These are phyloP conservation scores for Bubalus kerabau DNA, from an alignment of 2,113 vertebrate species.

Conservation along the genomic window DNA sequence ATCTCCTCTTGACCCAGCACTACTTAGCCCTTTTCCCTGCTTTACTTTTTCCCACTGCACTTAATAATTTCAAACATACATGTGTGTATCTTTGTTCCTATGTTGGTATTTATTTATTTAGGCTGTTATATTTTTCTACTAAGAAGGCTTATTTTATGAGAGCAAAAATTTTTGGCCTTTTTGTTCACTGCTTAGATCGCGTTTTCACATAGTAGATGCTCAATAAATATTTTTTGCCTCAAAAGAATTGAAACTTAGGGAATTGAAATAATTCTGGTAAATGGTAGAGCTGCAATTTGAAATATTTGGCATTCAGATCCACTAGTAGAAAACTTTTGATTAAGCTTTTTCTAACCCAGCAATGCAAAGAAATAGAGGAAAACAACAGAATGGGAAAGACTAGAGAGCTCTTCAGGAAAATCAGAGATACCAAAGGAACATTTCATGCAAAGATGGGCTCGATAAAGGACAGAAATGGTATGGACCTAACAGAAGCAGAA, in stretches of 20 bases:
- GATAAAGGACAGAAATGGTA: no score
- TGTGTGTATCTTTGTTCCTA: not conserved
- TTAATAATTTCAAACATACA: not conserved
- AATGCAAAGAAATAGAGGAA: no score
- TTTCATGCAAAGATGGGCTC: no score
- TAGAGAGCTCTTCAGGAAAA: no score
- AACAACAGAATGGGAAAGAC: no score
- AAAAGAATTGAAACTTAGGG: not conserved
- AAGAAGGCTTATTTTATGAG: not conserved
- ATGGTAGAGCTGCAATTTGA: not conserved
- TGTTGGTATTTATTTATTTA: not conserved
- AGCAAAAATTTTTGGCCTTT: not conserved
- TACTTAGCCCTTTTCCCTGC: not conserved
- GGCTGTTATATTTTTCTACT: not conserved
- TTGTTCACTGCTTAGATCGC: not conserved
- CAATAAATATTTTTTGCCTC: not conserved
- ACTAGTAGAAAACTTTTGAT: not conserved
- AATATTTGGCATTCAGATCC: not conserved
- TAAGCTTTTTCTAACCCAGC: no score
- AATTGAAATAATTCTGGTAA: not conserved
- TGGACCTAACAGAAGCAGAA: no score
- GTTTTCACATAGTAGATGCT: not conserved
- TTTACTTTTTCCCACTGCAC: not conserved
- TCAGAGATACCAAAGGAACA: no score
- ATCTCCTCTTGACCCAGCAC: not conserved